These are phyloP conservation scores for Turritopsis rubra DNA, from an alignment of 30 jellyfish, hydroid and myxozoan genomes.

Conservation along the genomic window DNA sequence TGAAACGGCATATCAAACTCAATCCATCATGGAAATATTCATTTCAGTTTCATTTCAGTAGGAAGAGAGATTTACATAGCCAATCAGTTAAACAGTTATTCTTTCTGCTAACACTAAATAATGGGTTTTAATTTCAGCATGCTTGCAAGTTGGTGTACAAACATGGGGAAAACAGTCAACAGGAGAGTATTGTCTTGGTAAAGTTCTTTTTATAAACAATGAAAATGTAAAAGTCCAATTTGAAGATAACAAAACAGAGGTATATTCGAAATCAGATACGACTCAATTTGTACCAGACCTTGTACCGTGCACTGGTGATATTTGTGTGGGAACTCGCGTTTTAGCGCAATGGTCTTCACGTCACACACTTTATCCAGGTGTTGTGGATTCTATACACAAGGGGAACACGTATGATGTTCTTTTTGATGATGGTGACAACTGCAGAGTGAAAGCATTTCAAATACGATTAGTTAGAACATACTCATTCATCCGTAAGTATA, in stretches of 20 bases:
- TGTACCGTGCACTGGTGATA: constrained; percentile 57
- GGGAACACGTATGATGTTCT: constrained; percentile 68
- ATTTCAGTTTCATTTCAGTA: too few species aligned
- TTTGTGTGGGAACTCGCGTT: constrained; percentile 75
- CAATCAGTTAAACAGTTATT: too few species aligned
- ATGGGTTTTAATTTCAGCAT: constrained; percentile 35
- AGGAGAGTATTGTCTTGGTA: constrained; percentile 86
- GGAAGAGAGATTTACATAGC: too few species aligned
- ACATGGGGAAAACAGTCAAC: constrained; percentile 78
- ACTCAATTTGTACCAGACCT: constrained; percentile 67
- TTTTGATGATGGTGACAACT: constrained; percentile 89
- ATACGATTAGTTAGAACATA: constrained; percentile 65
- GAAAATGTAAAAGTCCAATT: constrained; percentile 36
- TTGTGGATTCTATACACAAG: constrained; percentile 47
- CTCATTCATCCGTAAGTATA: constrained; percentile 20
- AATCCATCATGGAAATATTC: too few species aligned
- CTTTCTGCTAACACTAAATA: not conserved
- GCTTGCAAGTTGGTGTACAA: constrained; percentile 89
- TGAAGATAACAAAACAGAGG: constrained; percentile 54
- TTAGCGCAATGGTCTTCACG: constrained; percentile 83
- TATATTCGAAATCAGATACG: constrained; percentile 24
- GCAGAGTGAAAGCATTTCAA: constrained; percentile 73
- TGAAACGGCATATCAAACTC: too few species aligned
- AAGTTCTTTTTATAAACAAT: constrained; percentile 41
- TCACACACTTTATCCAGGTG: constrained; percentile 80